Percentiles rank a stretch among this genome's conserved stretches.
Evolutionary conservation across 37 sponge, comb jelly and placozoan genomes (phyloP).

Genomic region (Ephydatia muelleri): DNA sequence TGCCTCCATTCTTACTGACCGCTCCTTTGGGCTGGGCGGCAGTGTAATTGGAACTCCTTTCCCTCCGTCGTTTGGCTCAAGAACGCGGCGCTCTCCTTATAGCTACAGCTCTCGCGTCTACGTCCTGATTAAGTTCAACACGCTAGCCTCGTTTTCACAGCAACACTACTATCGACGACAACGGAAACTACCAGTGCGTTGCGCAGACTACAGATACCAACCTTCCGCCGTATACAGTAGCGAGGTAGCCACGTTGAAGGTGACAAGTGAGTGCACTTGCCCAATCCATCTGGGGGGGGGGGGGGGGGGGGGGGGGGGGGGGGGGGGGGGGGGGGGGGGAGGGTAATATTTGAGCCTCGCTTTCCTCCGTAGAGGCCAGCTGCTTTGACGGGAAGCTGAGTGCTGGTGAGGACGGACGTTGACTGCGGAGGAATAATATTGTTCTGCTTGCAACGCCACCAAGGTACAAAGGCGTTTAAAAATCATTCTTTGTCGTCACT

Average conservation of each 20-base stretch:
- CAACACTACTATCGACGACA: conserved; percentile 11
- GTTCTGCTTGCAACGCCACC: conserved; percentile 38
- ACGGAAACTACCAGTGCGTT: conserved; percentile 46
- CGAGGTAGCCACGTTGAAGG: not conserved
- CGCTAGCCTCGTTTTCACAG: conserved; percentile 30
- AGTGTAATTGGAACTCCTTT: conserved; percentile 40
- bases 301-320: too few relatives aligned
- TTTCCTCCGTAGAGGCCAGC: conserved; percentile 41
- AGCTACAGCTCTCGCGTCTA: conserved; percentile 3
- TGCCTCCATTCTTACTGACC: conserved; percentile 34
- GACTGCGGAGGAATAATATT: conserved; percentile 73
- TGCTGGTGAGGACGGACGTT: conserved; percentile 59
- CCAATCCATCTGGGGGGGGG: too few relatives aligned
- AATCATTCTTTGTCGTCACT: not conserved
- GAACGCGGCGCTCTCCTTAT: not conserved
- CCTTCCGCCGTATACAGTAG: conserved; percentile 20
- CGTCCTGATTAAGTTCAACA: not conserved
- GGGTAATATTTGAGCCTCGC: not conserved
- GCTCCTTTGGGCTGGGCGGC: conserved; percentile 13
- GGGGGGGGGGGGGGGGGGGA: too few relatives aligned
- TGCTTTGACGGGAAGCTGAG: conserved; percentile 56
- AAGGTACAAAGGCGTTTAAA: conserved; percentile 6
- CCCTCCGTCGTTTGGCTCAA: conserved; percentile 47
- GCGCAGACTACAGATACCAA: not conserved
- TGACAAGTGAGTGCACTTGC: conserved; percentile 2